phyloP scores from a whole-genome alignment of 2,113 vertebrate genomes.

The Sporophila hypoxantha region DNA sequence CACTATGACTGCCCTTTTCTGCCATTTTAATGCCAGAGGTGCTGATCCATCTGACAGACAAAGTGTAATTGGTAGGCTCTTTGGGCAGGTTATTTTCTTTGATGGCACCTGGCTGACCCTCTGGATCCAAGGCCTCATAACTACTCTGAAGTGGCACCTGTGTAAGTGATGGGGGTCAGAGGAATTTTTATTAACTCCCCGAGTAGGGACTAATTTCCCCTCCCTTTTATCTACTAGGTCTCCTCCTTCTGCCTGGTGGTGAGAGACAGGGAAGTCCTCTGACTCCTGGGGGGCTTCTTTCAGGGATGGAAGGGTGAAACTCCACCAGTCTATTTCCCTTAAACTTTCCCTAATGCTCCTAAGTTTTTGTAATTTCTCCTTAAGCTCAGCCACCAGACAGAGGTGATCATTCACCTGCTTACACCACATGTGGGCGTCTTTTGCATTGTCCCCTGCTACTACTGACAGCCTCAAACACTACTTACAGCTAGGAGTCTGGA shows the following conservation, averaged over 20 bases:
- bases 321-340: neutral
- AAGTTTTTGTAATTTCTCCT: neutral
- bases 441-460: neutral
- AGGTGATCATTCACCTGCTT: neutral
- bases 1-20: neutral
- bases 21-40: neutral
- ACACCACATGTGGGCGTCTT: rapidly evolving
- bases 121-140: neutral
- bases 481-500: neutral
- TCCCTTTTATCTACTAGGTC: too few relatives aligned
- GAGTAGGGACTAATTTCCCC: neutral
- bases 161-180: neutral
- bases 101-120: neutral
- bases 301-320: neutral
- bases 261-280: neutral
- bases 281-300: neutral
- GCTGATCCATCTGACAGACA: neutral
- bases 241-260: neutral
- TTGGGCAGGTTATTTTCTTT: neutral
- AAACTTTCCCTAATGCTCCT: neutral
- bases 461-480: neutral
- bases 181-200: neutral
- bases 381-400: neutral
- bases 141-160: neutral
- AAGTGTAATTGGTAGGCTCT: neutral